Conservation (phyloP, 2,113 vertebrate genomes). For the Elephas maximus region DNA sequence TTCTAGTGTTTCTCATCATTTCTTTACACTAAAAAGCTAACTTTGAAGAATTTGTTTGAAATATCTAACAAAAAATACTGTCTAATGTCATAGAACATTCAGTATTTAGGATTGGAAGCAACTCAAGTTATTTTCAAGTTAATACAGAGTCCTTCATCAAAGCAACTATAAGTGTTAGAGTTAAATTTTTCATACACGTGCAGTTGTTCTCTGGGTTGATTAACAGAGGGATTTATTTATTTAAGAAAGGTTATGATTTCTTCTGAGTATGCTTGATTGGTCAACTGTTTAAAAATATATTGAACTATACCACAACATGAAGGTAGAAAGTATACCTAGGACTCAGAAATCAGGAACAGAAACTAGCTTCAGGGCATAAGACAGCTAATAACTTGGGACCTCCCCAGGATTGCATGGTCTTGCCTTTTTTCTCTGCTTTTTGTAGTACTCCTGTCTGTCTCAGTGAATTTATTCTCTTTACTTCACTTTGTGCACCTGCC, state of each 20-base stretch:
- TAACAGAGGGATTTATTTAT: neutral
- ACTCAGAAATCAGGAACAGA: neutral
- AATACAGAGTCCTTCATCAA: neutral
- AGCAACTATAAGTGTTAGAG: neutral
- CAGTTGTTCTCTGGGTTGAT: neutral
- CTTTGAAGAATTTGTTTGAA: neutral
- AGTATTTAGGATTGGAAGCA: neutral
- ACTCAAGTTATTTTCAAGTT: too few relatives aligned
- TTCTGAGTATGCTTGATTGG: neutral
- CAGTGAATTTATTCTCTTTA: neutral
- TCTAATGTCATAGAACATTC: neutral
- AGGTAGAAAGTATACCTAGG: neutral
- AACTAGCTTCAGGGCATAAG: neutral
- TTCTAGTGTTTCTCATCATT: neutral
- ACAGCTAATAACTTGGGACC: neutral
- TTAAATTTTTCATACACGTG: neutral
- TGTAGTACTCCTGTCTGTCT: neutral
- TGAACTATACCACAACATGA: neutral
- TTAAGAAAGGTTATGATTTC: neutral
- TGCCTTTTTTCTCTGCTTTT: neutral
- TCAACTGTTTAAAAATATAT: conserved; percentile 17
- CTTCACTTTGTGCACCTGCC: neutral
- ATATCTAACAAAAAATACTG: neutral
- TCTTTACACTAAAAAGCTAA: neutral
- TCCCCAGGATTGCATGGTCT: neutral